Percentiles rank a stretch among this genome's conserved stretches.
Evolutionary conservation across 35 echinoderm and acorn worm species (phyloP).

Genomic region (Apostichopus californicus): DNA sequence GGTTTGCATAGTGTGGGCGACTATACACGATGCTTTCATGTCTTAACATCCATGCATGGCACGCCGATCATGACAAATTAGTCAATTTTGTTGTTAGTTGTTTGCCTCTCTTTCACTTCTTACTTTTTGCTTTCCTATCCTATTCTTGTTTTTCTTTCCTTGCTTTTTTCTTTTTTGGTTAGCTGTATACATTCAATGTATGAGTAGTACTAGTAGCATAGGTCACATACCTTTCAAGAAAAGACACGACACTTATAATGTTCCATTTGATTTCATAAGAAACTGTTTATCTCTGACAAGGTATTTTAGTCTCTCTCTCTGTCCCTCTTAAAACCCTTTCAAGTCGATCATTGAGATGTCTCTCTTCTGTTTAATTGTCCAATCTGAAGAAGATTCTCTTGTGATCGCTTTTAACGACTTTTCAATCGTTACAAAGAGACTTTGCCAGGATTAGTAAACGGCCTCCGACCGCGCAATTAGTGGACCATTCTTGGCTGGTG

Average conservation of each 20-base stretch:
- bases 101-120: no score
- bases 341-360: no score
- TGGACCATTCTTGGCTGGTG: slow-evolving; percentile 19
- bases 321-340: not conserved
- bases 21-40: no score
- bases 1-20: no score
- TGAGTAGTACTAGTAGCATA: no score
- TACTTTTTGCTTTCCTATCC: no score
- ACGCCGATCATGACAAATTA: no score
- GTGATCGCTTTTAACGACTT: slow-evolving; percentile 42
- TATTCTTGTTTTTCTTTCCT: no score
- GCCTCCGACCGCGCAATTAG: slow-evolving; percentile 36
- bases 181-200: no score
- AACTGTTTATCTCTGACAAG: slow-evolving; percentile 36
- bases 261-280: not conserved
- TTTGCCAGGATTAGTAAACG: slow-evolving; percentile 17
- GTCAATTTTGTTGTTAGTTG: no score
- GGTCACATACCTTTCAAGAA: not conserved
- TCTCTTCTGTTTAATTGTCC: slow-evolving; percentile 22
- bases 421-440: slow-evolving; percentile 30
- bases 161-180: no score
- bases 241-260: not conserved
- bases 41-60: no score
- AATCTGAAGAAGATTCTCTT: slow-evolving; percentile 2
- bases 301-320: slow-evolving; percentile 19